Evolutionary conservation across 2,113 vertebrate genomes (phyloP), one percentile per base, ranked within the genome.

Genomic region (Phalacrocorax carbo): DNA sequence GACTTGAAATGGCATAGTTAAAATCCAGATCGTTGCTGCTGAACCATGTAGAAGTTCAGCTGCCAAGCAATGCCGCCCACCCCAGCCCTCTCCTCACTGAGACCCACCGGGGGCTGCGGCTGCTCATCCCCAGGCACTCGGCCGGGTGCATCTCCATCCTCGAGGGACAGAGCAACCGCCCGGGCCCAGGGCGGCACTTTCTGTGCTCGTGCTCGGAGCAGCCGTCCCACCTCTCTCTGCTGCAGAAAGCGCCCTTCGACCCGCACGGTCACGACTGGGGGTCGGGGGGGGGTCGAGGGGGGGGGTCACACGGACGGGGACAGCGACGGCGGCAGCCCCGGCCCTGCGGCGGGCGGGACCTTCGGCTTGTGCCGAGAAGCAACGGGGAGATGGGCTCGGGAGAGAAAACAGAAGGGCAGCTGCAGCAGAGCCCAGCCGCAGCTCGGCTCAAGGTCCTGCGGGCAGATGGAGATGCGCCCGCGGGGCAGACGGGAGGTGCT

Each of bases 81-180:
- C 40, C 36, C 7, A 54, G 21, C 77, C 62, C 38, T 2, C 36
- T 46, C 51, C 48, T 27, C 30, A 0, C 38, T 3, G 10, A 32
- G 9, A 18, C 16, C 42, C 25, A 4, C 36, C 4, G 32, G 42
- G 78, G 16, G 5, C 2, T 2, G 15, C 60, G 5, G 5, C 38
- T 3, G 21, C 46, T 1, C n/a, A 19, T 3, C 21, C 38, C 25
- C 42, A 2, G 20, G 2, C 0, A 22, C 36, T 4, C 0, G 1
- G 1, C 1, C 3, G 32, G 32, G 15, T 2, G 6, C 36, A 12
- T 10, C 42, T 21, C 42, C 55, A 15, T 7, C 61, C 62, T 17
- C 2, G 1, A 19, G 42, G 48, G 42, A 55, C 32, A 7, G 26
- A 36, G 18, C 60, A 17, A 19, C 29, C 5, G 7, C 3, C 5